A percentile compares a stretch with the other conserved stretches of the same genome.
Evolutionary conservation across 2,113 vertebrate genomes (phyloP).

Genomic region (Kryptolebias marmoratus): DNA sequence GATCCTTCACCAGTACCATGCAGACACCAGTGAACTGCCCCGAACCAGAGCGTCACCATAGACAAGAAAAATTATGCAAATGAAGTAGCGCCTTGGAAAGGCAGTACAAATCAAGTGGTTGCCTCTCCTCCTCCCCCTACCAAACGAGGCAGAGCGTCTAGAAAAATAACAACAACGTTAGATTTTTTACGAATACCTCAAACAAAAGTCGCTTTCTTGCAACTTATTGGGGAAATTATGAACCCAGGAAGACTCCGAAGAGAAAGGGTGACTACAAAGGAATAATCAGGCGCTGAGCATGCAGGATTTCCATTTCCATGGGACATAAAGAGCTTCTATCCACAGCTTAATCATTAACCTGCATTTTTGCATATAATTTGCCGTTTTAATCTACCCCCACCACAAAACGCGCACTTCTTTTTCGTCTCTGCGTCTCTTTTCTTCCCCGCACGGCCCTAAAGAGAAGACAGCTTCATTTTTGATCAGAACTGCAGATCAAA

Average conservation of each 20-base stretch:
- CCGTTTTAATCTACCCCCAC: constrained; percentile 10
- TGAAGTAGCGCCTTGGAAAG: constrained; percentile 85
- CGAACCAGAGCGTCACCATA: constrained; percentile 89
- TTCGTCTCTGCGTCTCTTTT: constrained; percentile 7
- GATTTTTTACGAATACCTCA: constrained; percentile 33
- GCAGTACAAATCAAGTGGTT: constrained; percentile 79
- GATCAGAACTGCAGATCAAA: constrained; percentile 40
- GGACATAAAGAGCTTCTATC: constrained; percentile 67
- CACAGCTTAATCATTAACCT: constrained; percentile 72
- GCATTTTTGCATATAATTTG: constrained; percentile 35
- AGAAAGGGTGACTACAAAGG: constrained; percentile 52
- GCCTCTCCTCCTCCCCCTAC: constrained; percentile 74
- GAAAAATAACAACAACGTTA: constrained; percentile 30
- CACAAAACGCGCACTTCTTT: constrained; percentile 19
- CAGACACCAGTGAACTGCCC: constrained; percentile 84
- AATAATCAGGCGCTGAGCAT: constrained; percentile 50
- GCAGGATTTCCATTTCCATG: constrained; percentile 64
- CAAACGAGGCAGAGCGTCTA: constrained; percentile 59
- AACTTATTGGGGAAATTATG: constrained; percentile 30
- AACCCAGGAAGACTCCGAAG: constrained; percentile 14
- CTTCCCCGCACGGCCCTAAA: not conserved
- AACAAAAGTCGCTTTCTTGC: too few relatives aligned
- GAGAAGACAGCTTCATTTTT: not conserved
- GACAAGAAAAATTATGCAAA: constrained; percentile 99
- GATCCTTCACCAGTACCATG: constrained; percentile 84